Percentiles rank a stretch among this genome's conserved stretches.
These are phyloP conservation scores for Phoenicopterus ruber DNA, from an alignment of 2,113 vertebrate genomes.

Conservation along the genomic window DNA sequence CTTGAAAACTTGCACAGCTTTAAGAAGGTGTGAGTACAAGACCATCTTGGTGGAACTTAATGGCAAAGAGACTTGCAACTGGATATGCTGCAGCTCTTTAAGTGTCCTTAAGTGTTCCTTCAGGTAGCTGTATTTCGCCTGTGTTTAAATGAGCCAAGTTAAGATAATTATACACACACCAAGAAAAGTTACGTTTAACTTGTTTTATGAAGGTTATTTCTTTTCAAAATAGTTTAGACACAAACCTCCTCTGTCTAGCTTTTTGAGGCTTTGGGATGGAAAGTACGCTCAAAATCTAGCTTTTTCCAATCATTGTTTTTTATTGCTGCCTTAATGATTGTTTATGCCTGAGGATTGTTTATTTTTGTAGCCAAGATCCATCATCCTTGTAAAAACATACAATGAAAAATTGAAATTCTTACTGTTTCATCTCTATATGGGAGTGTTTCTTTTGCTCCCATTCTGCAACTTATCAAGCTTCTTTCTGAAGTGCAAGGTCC, in stretches of 20 bases:
- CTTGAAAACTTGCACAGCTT: not conserved
- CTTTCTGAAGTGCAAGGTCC: not conserved
- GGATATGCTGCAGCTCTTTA: not conserved
- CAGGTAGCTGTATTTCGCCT: not conserved
- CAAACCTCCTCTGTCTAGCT: not conserved
- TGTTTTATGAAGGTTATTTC: not conserved
- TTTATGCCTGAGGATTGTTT: not conserved
- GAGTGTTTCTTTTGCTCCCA: not conserved
- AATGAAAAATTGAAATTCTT: not conserved
- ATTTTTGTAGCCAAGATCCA: not conserved
- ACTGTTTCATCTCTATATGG: not conserved
- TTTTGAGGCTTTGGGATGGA: not conserved
- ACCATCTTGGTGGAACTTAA: not conserved
- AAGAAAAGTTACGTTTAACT: not conserved
- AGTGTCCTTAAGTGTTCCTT: not conserved
- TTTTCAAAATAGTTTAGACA: not conserved
- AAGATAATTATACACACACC: not conserved
- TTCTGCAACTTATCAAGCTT: not conserved
- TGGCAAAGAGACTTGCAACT: not conserved
- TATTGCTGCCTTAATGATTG: not conserved
- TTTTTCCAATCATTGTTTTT: not conserved
- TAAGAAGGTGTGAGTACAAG: not conserved
- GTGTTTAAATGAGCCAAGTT: not conserved
- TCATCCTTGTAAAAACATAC: not conserved
- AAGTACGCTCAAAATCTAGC: not conserved